Percentiles rank a stretch among this genome's conserved stretches.
Evolutionary conservation across 2,113 vertebrate genomes (phyloP).

Genomic region (Lates calcarifer): DNA sequence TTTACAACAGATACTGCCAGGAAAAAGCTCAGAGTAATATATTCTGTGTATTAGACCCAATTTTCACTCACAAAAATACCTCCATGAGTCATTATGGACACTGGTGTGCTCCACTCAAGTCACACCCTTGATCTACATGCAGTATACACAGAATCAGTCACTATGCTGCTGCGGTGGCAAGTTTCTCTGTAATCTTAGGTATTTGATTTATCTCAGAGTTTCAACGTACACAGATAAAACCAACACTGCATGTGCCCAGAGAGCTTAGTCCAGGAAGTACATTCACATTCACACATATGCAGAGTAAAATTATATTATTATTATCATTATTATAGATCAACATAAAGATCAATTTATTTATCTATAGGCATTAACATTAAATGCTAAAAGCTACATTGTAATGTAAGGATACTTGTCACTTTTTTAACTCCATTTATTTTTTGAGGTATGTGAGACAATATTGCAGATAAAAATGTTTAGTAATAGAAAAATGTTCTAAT

Average conservation of each 20-base stretch:
- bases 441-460: not conserved
- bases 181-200: slow-evolving; percentile 8
- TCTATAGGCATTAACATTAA: not conserved
- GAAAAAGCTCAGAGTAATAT: slow-evolving; percentile 1
- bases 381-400: not conserved
- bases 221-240: slow-evolving; percentile 12
- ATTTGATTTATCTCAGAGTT: slow-evolving; percentile 12
- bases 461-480: not conserved
- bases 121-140: slow-evolving; percentile 30
- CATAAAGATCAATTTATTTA: not conserved
- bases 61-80: slow-evolving; percentile 10
- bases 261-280: not conserved
- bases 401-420: not conserved
- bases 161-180: slow-evolving; percentile 6
- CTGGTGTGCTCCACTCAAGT: not conserved
- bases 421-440: not conserved
- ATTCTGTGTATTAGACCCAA: not conserved
- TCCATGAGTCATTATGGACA: slow-evolving; percentile 28
- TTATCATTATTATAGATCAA: not conserved
- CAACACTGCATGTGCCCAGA: not conserved
- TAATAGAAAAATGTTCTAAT: not conserved
- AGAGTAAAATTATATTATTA: not conserved
- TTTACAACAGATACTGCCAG: slow-evolving; percentile 6
- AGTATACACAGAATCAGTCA: slow-evolving; percentile 20
- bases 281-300: not conserved